A percentile compares a stretch with the other conserved stretches of the same genome.
phyloP scores from a whole-genome alignment of 2,113 vertebrate genomes.

The Lagopus muta region DNA sequence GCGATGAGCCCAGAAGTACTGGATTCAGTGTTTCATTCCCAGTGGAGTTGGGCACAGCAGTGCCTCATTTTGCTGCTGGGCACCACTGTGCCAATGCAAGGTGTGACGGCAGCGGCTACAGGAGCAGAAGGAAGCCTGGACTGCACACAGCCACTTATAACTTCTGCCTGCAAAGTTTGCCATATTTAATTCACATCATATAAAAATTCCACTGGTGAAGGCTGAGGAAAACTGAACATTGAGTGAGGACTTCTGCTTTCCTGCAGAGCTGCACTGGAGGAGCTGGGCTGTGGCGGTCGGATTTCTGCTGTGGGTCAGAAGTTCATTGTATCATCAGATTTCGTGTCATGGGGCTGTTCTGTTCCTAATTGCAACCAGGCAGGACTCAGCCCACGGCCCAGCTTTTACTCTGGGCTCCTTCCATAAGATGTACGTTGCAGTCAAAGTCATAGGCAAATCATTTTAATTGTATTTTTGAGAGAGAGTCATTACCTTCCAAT shows the following conservation, averaged over 20 bases:
- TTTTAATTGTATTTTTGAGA: constrained; percentile 1
- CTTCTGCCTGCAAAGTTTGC: background rate
- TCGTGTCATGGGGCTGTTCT: constrained; percentile 39
- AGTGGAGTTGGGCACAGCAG: background rate
- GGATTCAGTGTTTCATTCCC: background rate
- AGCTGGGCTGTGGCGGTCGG: background rate
- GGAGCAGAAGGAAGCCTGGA: background rate
- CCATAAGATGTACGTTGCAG: background rate
- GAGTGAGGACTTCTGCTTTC: constrained; percentile 52
- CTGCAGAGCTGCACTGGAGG: constrained; percentile 32
- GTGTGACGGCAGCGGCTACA: background rate
- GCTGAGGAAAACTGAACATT: background rate
- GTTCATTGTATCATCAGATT: constrained; percentile 41
- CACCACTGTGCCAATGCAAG: background rate
- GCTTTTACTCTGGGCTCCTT: background rate
- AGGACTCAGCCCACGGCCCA: background rate
- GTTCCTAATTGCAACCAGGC: constrained; percentile 31
- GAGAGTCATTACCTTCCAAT: constrained; percentile 25
- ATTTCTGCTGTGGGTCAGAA: constrained; percentile 58
- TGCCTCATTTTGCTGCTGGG: background rate
- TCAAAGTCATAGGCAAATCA: background rate
- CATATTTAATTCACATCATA: background rate
- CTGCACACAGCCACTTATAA: background rate
- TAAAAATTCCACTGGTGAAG: constrained; percentile 47
- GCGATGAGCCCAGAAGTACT: background rate